These are phyloP conservation scores for Neostethus bicornis DNA, from an alignment of 2,797 vertebrate species.

Conservation along the genomic window DNA sequence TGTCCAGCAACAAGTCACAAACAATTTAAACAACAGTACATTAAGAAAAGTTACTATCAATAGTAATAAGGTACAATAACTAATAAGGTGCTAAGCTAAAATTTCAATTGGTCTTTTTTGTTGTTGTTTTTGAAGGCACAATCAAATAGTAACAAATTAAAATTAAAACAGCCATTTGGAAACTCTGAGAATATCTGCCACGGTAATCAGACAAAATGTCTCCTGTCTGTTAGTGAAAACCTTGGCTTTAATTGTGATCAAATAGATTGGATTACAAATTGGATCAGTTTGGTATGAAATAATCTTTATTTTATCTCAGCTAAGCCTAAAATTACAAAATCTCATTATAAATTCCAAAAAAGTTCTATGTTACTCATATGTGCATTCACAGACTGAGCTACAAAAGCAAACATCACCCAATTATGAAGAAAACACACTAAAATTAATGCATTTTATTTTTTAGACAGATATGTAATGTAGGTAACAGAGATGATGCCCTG, in stretches of 20 bases:
- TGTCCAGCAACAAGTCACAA: too few species aligned
- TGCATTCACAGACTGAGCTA: constrained; percentile 32
- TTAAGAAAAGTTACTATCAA: too few species aligned
- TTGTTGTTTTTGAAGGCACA: constrained; percentile 13
- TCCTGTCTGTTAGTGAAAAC: constrained; percentile 2
- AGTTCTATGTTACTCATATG: constrained; percentile 55
- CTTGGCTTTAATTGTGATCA: constrained; percentile 4
- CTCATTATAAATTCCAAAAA: constrained; percentile 11
- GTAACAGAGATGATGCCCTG: constrained; percentile 32
- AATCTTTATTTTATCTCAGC: background rate
- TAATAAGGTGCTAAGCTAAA: too few species aligned
- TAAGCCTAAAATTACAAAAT: background rate
- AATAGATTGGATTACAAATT: background rate
- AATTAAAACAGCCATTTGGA: constrained; percentile 9
- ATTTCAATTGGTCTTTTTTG: too few species aligned
- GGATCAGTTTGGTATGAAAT: background rate
- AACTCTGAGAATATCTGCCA: constrained; percentile 3
- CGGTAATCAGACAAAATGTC: constrained; percentile 3
- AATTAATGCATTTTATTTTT: constrained; percentile 47
- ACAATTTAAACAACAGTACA: too few species aligned
- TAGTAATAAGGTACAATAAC: too few species aligned
- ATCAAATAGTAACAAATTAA: background rate
- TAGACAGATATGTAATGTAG: constrained; percentile 44
- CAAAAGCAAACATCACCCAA: background rate
- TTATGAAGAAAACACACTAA: constrained; percentile 15